Base-by-base conservation (phyloP, 1,140 invertebrate genomes). In the Acromyrmex heyeri region DNA sequence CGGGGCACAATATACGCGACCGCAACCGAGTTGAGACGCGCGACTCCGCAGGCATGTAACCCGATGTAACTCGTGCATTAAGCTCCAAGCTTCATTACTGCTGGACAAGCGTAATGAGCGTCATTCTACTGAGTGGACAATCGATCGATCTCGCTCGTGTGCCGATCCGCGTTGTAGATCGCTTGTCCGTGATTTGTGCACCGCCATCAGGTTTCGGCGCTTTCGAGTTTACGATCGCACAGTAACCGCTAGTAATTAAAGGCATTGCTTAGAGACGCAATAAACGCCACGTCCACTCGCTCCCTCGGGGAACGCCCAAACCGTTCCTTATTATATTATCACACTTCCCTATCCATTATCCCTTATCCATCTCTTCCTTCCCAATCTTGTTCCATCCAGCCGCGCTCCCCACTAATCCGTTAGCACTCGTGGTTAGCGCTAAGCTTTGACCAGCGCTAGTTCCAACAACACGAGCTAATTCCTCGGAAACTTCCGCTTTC, bases 271-370 rank as follows among this genome's bases (percentile, higher is more conserved):
- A 0, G 21, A 38, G 18, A 61, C 55, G 59, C 69, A 65, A 86
- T 85, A 65, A 67, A 88, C 44, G 48, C n/a, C 73, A 16, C 10
- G 69, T 86, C 55, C 78, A 76, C 55, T 89, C 72, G 38, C 59
- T 34, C 53, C 77, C 59, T 24, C 50, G 69, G 85, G 69, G 59
- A 70, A 59, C 16, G 65, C 48, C 18, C 8, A 16, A 27, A 48
- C 21, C n/a, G 55, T 64, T 88, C 76, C 88, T 88, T 86, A 81
- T 70, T 81, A 82, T 89, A 44, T 44, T 48, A 81, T 73, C 65
- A 50, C 70, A 18, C 48, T 48, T 55, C 12, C 30, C 21, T 59
- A 16, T 21, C 18, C 72, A 4, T 53, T 53, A 14, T 21, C 18
- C 72, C 1, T 53, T 53, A 14, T 21, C 5, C n/a, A 3, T 18